Evolutionary conservation across 1,140 invertebrate species (phyloP).

Genomic region (Protaetia brevitarsis): DNA sequence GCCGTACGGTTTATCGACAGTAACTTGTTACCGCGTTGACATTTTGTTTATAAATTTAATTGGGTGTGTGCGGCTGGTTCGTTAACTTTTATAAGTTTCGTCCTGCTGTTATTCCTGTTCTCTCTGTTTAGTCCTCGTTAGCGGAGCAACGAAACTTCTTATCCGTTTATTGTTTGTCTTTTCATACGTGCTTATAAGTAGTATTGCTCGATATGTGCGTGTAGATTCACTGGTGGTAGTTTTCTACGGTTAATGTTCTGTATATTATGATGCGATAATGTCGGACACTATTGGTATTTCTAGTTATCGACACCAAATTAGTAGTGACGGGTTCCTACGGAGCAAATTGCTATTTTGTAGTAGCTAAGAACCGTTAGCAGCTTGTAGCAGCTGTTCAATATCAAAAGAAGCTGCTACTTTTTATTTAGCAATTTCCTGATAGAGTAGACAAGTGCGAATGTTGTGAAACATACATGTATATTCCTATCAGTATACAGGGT

Average conservation of each 20-base stretch:
- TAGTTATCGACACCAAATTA: too few relatives aligned
- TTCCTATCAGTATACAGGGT: too few relatives aligned
- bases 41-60: slow-evolving; percentile 29
- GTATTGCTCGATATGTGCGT: background rate
- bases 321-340: too few relatives aligned
- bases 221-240: background rate
- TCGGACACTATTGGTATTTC: too few relatives aligned
- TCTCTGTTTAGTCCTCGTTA: background rate
- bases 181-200: slow-evolving; percentile 1
- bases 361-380: too few relatives aligned
- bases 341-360: too few relatives aligned
- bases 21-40: slow-evolving; percentile 17
- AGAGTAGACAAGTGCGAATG: too few relatives aligned
- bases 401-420: too few relatives aligned
- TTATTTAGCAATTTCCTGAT: too few relatives aligned
- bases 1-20: slow-evolving; percentile 21
- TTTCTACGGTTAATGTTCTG: background rate
- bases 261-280: too few relatives aligned
- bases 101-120: slow-evolving; percentile 1
- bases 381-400: too few relatives aligned
- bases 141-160: slow-evolving; percentile 4
- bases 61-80: slow-evolving; percentile 21
- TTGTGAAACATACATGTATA: too few relatives aligned
- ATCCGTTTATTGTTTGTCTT: slow-evolving; percentile 4
- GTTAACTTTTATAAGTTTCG: slow-evolving; percentile 14